Evolutionary conservation across 2,797 vertebrate species (phyloP), one percentile per base, ranked within the genome.

Genomic region (Sus cebifrons): DNA sequence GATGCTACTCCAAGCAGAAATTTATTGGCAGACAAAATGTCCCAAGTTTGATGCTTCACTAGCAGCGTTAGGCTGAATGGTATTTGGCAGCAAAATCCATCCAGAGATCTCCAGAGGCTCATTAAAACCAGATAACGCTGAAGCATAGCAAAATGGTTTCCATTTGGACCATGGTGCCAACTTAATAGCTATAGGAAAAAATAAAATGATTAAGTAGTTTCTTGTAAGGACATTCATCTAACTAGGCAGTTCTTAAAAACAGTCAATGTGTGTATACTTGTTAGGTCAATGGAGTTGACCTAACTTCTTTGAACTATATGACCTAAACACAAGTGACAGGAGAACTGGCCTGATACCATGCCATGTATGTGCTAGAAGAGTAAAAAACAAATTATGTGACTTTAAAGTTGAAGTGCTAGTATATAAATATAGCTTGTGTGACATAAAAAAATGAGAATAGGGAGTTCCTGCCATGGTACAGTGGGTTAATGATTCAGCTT

Each of bases 101-200:
- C 84, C 73, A 78, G 64, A 0, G 67, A 92, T 83, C 97, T 98
- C 96, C 87, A 96, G 98, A 98, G 98, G 98, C 97, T 98, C 98
- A 98, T 98, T 98, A 98, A 98, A 98, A 94, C 74, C 0, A 56
- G 96, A 97, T 91, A 97, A 96, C 0, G 49, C 97, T 97, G 96
- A 97, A 87, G 95, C 93, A 77, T 79, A 98, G 94, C 70, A 97
- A 97, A 97, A 97, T 91, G 95, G 73, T 97, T 98, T 97, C 90
- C 97, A 81, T 96, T 97, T 97, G 97, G 96, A 83, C 44, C 58
- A 29, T 29, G 54, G 23, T 82, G 18, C 96, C 92, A 96, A 70
- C 97, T 98, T 98, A 98, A 97, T 89, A 96, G 92, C 97, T 83
- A 67, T 81, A 98, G 79, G 84, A 97, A 96, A 98, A 98, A 97